These are phyloP conservation scores for Aphelocoma californica DNA, from an alignment of 2,797 vertebrate species.

Conservation along the genomic window DNA sequence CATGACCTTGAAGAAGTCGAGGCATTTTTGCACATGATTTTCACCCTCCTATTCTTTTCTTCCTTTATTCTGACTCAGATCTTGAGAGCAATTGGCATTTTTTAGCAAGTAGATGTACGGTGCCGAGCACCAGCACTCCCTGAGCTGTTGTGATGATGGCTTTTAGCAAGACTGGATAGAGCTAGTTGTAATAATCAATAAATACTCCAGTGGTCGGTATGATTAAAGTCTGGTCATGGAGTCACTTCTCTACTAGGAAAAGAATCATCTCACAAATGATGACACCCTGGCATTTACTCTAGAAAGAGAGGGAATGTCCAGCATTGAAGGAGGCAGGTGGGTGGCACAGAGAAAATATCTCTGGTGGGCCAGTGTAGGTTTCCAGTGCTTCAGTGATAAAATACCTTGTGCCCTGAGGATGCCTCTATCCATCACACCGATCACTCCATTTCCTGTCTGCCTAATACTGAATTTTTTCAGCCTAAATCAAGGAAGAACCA, in stretches of 20 bases:
- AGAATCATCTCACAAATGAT: neutral
- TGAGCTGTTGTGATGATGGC: neutral
- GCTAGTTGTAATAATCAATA: neutral
- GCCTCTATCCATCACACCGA: neutral
- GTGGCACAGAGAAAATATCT: neutral
- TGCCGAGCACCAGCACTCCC: neutral
- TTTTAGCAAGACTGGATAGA: neutral
- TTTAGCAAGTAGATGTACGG: neutral
- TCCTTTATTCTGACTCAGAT: constrained; percentile 1
- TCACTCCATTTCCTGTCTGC: neutral
- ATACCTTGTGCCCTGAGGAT: neutral
- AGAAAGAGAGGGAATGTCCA: neutral
- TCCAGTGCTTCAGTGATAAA: neutral
- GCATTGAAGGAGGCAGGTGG: neutral
- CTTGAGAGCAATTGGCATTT: neutral
- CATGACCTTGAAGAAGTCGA: neutral
- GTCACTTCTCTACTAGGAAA: neutral
- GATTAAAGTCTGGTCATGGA: neutral
- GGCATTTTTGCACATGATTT: neutral
- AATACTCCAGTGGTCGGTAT: neutral
- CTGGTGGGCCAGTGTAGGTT: neutral
- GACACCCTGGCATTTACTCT: neutral
- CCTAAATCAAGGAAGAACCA: neutral
- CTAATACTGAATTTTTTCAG: neutral
- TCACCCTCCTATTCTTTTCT: neutral